Evolutionary conservation across 2,113 vertebrate genomes (phyloP).

Genomic region (Phasianus colchicus): DNA sequence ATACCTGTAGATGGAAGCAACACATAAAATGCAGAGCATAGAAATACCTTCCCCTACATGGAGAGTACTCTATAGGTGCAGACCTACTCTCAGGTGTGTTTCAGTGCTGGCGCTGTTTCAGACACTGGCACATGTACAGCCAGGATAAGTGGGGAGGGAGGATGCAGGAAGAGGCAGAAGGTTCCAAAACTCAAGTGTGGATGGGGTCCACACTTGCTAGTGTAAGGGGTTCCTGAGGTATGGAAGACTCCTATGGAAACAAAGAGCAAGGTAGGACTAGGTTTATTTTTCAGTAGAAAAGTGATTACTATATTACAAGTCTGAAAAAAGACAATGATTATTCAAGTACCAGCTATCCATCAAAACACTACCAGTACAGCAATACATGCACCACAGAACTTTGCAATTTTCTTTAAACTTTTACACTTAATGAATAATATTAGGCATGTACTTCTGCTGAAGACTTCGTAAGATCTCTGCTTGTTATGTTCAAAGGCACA

Average conservation of each 20-base stretch:
- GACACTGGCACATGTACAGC: rapidly evolving
- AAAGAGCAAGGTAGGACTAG: not conserved
- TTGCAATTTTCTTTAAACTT: not conserved
- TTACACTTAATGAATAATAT: not conserved
- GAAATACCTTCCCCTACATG: not conserved
- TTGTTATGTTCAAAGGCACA: not conserved
- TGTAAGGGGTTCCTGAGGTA: not conserved
- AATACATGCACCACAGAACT: not conserved
- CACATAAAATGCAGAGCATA: not conserved
- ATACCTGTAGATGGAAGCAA: not conserved
- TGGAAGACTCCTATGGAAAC: not conserved
- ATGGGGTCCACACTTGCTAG: rapidly evolving
- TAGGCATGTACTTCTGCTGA: not conserved
- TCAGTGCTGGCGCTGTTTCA: rapidly evolving
- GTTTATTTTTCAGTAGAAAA: not conserved
- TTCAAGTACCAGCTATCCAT: not conserved
- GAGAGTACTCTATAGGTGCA: rapidly evolving
- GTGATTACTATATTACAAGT: not conserved
- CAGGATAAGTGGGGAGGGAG: not conserved
- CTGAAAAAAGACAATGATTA: not conserved
- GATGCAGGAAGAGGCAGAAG: not conserved
- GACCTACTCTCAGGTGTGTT: not conserved
- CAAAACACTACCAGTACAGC: rapidly evolving
- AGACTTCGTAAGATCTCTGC: not conserved
- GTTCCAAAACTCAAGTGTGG: not conserved